Conservation (phyloP, 2,113 vertebrate genomes). For the Axis porcinus region DNA sequence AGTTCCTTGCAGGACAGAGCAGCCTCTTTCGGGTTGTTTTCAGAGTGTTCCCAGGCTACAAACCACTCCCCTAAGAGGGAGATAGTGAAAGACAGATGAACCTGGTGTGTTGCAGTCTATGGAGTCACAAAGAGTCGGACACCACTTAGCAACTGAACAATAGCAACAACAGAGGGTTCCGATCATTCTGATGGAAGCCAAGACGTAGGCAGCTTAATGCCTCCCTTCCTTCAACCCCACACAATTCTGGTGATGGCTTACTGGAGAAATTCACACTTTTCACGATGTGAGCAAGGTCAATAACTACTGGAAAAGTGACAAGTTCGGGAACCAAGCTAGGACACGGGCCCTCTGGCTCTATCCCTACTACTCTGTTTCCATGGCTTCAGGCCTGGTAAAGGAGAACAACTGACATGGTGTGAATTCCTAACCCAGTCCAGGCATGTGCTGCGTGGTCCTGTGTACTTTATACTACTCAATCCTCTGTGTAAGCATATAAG, state of each 20-base stretch:
- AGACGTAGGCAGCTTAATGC: not conserved
- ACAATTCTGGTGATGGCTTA: fast-evolving
- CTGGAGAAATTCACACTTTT: not conserved
- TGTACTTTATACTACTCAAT: not conserved
- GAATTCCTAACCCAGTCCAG: not conserved
- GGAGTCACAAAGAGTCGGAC: not conserved
- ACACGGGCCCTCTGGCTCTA: not conserved
- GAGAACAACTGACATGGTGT: not conserved
- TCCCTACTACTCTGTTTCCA: too few relatives aligned
- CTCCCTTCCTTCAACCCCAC: not conserved
- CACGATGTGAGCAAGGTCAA: not conserved
- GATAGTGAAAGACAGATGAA: not conserved
- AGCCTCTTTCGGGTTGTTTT: not conserved
- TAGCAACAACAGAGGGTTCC: not conserved
- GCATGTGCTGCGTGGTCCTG: not conserved
- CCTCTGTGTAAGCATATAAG: not conserved
- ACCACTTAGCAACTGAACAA: not conserved
- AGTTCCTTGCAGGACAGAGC: not conserved
- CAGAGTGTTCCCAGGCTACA: not conserved
- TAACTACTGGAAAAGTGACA: not conserved
- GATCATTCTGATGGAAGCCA: not conserved
- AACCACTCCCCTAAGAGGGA: not conserved
- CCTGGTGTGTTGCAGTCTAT: not conserved
- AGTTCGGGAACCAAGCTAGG: not conserved
- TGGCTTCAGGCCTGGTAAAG: not conserved